Base-by-base conservation (phyloP, 2,113 vertebrate genomes). In the Mesoclemmys tuberculata region DNA sequence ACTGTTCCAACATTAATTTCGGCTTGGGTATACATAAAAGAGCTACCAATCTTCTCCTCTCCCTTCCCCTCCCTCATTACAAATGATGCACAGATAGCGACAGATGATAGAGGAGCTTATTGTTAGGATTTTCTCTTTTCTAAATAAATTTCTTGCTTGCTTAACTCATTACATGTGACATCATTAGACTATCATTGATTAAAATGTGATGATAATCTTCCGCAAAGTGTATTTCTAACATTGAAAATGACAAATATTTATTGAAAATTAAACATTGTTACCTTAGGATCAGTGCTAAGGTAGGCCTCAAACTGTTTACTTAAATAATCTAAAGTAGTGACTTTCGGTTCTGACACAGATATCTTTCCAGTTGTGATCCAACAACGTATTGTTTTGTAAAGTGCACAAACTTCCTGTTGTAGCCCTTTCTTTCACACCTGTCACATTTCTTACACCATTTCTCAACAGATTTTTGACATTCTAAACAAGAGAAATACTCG, bases 81-180 rank as follows among this genome's bases (percentile, higher is more conserved):
- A 44, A 75, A 46, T 26, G 41, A 46, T 46, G 24, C 41, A 46
- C 41, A 46, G 13, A 41, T 12, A 44, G 13, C 2, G 3, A 77
- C 22, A 77, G 74, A 26, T 77, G 74, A 77, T 27, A 75, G 24
- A 41, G 13, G 41, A 46, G 26, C 41, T 46, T 12, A 46, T 11
- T 13, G 38, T 41, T 77, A 8, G 38, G 64, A 71, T 38, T 71
- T 38, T 38, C 64, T 71, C 64, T 71, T n/a, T 35, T 4, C 35
- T 54, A 82, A 16, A 0, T 54, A 5, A 4, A 11, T 52, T 5
- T 68, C 41, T 0, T 1, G 1, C 10, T 79, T 3, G 75, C 79
- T 85, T 75, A 24, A 24, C 71, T 38, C 1, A 21, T 55, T 89
- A 95, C 31, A 46, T 35, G 29, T n/a, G 9, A 46, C 87, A 71